Evolutionary conservation across 2,797 vertebrate species (phyloP).

Genomic region (Sebastes trivittatus): DNA sequence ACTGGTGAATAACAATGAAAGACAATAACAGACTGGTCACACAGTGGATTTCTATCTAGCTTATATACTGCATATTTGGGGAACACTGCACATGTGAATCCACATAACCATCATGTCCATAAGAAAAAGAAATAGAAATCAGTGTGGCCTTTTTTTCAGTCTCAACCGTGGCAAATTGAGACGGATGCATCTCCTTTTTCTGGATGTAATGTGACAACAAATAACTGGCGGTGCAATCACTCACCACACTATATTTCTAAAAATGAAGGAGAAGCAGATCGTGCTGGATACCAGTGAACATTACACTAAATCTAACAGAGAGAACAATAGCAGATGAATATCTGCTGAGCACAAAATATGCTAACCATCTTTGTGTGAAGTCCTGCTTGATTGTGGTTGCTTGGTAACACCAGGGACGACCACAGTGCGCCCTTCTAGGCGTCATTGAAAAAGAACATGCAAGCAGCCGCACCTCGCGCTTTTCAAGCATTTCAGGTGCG

Average conservation of each 20-base stretch:
- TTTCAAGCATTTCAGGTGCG: not conserved
- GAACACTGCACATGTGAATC: not conserved
- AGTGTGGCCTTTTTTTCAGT: not conserved
- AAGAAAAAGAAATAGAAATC: not conserved
- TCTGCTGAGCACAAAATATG: constrained; percentile 31
- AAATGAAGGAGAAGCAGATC: not conserved
- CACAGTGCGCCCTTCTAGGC: constrained; percentile 18
- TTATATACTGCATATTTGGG: not conserved
- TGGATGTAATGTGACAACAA: not conserved
- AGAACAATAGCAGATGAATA: constrained; percentile 16
- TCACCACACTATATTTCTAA: not conserved
- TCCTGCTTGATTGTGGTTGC: constrained; percentile 56
- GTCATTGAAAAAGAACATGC: not conserved
- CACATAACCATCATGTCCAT: not conserved
- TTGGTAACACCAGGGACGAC: constrained; percentile 49
- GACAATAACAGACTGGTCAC: not conserved
- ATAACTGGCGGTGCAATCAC: not conserved
- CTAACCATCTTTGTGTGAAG: constrained; percentile 32
- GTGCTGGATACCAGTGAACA: not conserved
- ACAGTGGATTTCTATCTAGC: not conserved
- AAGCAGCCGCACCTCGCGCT: not conserved
- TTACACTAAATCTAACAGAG: not conserved
- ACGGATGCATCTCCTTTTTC: not conserved
- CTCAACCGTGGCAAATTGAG: not conserved
- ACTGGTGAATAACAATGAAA: not conserved